Base-by-base conservation (phyloP, 1,140 invertebrate genomes). In the Tachypleus tridentatus region DNA sequence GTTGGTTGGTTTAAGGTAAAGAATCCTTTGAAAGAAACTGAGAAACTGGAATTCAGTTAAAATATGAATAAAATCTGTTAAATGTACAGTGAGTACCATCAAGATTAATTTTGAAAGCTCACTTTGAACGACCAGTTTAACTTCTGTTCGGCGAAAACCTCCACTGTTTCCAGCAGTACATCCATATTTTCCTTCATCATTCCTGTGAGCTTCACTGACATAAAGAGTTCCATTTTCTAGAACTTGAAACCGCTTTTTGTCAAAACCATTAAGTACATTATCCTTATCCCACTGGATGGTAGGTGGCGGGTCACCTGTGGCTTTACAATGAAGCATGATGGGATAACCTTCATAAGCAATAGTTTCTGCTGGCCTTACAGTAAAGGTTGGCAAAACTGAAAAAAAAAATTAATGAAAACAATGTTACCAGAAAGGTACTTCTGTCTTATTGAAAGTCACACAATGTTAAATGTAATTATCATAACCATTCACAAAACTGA, bases 241-340 rank as follows among this genome's bases (percentile, higher is more conserved):
- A 10, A 91, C 80, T 65, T 84, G 75, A 68, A 91, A 85, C 67
- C 82, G 77, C 8, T 78, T 75, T 50, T 76, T 75, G 71, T 86
- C 80, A 76, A 84, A 80, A 76, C 82, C 83, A 75, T 86, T 85
- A 76, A 85, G 82, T 60, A 81, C 80, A 4, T 84, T 82, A 75
- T 93, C 88, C 71, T 90, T 87, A 75, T 94, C 91, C 93, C 93
- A 96, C 62, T 90, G 86, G 49, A 94, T 90, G 49, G 86, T 88
- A 3, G 92, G 92, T 59, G 82, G 82, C 0, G 92, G 93, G 73
- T 93, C 87, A 0, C 93, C 93, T 64, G 86, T 84, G 0, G 91
- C 92, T 52, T 85, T 79, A 74, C 93, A 96, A 76, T 94, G 85
- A 57, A 97, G 79, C 72, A 86, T 82, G 0, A 88, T 82, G 0